Evolutionary conservation across 2,113 vertebrate species (phyloP), one percentile per base, ranked within the genome.

Genomic region (Gallinago media): DNA sequence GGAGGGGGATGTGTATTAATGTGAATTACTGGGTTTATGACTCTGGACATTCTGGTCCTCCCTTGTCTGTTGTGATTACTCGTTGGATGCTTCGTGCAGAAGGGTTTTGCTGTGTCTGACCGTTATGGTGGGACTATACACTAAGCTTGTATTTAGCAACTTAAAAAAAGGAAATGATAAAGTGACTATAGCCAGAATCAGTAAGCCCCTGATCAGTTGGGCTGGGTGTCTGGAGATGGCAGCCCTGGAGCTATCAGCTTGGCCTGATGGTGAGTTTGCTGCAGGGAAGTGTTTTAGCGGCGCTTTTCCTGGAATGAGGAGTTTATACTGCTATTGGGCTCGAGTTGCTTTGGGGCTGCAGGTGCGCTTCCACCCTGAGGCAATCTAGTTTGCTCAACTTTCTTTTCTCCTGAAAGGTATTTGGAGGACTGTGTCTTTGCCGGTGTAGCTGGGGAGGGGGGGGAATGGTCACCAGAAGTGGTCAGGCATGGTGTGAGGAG

Each of bases 161-260:
- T 50, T 8, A 62, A 2, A 34, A 38, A 65, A 63, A 36, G 17
- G 17, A 31, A 15, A 3, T 1, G 20, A 34, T 16, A 2, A 34
- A 75, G 25, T 12, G 6, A 19, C 26, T 63, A 6, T 18, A 62
- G 23, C 10, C 4, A 42, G 54, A 31, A 25, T 15, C 36, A 7
- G 25, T 31, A 32, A 54, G 7, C 10, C 32, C 36, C 55, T 8
- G 4, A 12, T 38, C 47, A n/a, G 50, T 34, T 31, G 61, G 42
- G 6, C 38, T 5, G 46, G 31, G 22, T 38, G 27, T 52, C 46
- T 88, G 93, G 85, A 59, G 85, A 7, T 2, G 36, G 52, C 70
- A 92, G 72, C 79, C 79, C 75, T 80, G 90, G 26, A 74, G 90
- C 81, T 52, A 4, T 29, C 25, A 56, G 75, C 94, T 86, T 31